These are phyloP conservation scores for Pipra filicauda DNA, from an alignment of 2,113 vertebrate genomes.

Conservation along the genomic window DNA sequence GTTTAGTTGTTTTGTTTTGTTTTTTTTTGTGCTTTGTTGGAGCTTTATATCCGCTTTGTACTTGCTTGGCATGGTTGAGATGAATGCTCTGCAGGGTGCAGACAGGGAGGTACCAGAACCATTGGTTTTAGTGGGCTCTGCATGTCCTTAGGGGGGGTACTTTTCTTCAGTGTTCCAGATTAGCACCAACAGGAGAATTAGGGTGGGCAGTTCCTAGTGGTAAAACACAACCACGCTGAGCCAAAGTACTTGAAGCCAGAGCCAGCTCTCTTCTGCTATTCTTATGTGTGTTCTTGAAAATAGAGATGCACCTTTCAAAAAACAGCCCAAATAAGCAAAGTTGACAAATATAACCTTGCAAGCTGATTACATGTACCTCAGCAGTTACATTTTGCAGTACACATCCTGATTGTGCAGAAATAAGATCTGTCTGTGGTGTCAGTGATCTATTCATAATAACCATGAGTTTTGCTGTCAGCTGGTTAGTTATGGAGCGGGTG, in stretches of 20 bases:
- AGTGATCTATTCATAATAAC: not conserved
- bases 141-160: not conserved
- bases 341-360: not conserved
- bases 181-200: not conserved
- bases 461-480: not conserved
- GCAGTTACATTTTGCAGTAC: not conserved
- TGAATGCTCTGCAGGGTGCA: not conserved
- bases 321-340: not conserved
- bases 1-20: accelerated
- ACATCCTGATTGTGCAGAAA: slow-evolving; percentile 2
- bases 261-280: not conserved
- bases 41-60: not conserved
- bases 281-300: not conserved
- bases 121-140: not conserved
- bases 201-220: not conserved
- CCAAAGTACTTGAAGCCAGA: not conserved
- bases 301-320: not conserved
- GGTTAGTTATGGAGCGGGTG: not conserved
- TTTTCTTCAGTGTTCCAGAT: not conserved
- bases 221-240: not conserved
- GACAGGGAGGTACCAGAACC: not conserved
- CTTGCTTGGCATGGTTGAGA: not conserved
- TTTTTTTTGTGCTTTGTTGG: not conserved
- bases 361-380: not conserved
- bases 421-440: not conserved